Conservation (phyloP, 1,140 invertebrate species). For the Zaprionus vittiger region DNA sequence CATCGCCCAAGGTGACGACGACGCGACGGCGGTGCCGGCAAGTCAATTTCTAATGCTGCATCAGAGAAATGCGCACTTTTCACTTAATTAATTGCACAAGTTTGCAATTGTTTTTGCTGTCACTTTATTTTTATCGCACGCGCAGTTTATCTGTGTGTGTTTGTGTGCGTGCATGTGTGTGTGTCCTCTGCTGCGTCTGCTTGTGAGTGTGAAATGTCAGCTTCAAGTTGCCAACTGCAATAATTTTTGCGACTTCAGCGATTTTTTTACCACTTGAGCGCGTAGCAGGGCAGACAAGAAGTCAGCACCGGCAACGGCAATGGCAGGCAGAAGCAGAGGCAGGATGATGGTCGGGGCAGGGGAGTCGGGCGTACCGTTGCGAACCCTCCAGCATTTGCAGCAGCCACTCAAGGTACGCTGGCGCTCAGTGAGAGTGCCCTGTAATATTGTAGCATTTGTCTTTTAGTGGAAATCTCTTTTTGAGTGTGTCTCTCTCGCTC, state of each 20-base stretch:
- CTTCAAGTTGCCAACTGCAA: constrained; percentile 81
- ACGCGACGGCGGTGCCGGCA: constrained; percentile 8
- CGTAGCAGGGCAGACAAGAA: constrained; percentile 56
- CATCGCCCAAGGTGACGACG: constrained; percentile 6
- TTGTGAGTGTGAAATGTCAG: constrained; percentile 66
- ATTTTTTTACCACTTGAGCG: constrained; percentile 81
- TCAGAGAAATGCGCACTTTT: constrained; percentile 69
- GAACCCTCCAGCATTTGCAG: constrained; percentile 61
- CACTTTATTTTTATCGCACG: constrained; percentile 80
- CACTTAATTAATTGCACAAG: constrained; percentile 81
- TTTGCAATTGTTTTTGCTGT: constrained; percentile 82
- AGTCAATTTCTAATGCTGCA: constrained; percentile 49
- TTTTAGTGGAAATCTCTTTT: constrained; percentile 82
- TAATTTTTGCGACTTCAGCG: constrained; percentile 81
- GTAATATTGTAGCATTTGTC: constrained; percentile 82
- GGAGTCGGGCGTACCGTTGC: not conserved
- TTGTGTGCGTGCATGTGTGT: constrained; percentile 21
- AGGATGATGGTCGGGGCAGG: not conserved
- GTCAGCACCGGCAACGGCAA: not conserved
- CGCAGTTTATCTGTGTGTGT: constrained; percentile 56
- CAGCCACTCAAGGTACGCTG: constrained; percentile 73
- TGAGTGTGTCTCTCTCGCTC: constrained; percentile 71
- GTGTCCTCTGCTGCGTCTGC: constrained; percentile 19
- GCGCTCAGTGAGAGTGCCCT: constrained; percentile 37
- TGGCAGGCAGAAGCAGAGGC: not conserved